These are phyloP conservation scores for Abrostola triplasia DNA, from an alignment of 2,888 invertebrate genomes.

Conservation along the genomic window DNA sequence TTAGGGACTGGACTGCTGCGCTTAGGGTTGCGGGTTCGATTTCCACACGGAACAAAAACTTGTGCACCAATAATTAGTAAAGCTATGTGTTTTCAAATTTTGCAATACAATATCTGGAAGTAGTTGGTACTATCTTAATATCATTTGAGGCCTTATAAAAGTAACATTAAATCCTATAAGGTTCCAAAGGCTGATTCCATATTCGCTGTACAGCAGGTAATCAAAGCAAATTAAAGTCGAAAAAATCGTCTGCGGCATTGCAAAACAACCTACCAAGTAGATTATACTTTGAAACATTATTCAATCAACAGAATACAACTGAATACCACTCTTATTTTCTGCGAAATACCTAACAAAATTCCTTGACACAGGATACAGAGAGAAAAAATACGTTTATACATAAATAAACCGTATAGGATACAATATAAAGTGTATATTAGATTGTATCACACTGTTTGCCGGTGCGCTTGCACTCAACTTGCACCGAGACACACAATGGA, in stretches of 20 bases:
- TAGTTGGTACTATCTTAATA: no score
- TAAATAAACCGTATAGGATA: conserved; percentile 23
- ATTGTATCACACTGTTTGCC: conserved; percentile 20
- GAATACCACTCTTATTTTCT: conserved; percentile 30
- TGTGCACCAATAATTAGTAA: no score
- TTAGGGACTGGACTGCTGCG: no score
- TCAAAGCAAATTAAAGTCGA: conserved; percentile 39
- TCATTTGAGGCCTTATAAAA: not conserved
- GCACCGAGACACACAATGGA: conserved; percentile 59
- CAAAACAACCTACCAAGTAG: conserved; percentile 40
- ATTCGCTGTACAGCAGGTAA: conserved; percentile 24
- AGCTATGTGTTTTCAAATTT: no score
- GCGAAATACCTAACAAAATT: conserved; percentile 40
- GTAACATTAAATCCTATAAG: not conserved
- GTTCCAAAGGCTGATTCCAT: not conserved
- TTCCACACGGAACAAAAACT: no score
- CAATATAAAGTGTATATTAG: conserved; percentile 5
- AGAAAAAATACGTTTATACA: conserved; percentile 23
- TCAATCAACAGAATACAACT: conserved; percentile 25
- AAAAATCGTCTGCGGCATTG: conserved; percentile 37
- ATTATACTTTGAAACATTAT: conserved; percentile 35
- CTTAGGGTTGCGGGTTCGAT: no score
- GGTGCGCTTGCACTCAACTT: conserved; percentile 72
- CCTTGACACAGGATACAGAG: conserved; percentile 36
- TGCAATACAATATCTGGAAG: no score